Conservation (phyloP, 2,797 vertebrate species). For the Vultur gryphus region DNA sequence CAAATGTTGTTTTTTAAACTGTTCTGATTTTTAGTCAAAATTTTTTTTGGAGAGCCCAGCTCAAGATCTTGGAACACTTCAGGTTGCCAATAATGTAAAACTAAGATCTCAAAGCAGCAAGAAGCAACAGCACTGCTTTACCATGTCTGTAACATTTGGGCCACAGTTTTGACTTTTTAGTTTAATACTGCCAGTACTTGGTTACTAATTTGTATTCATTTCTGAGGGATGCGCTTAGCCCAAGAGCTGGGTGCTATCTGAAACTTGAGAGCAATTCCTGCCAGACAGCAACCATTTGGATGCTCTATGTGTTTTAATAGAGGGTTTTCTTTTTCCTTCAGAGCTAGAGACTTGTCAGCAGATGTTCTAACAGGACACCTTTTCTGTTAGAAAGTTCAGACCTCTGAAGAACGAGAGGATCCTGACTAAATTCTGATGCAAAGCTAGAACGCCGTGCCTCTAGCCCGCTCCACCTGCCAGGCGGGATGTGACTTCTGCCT, state of each 20-base stretch:
- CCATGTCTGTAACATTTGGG: background rate
- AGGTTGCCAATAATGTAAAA: slow-evolving; percentile 35
- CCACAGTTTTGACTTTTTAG: background rate
- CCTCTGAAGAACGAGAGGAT: background rate
- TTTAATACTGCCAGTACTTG: background rate
- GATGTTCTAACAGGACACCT: background rate
- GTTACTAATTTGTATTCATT: background rate
- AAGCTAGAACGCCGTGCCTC: background rate
- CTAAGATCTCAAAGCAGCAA: slow-evolving; percentile 11
- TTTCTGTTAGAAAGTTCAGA: background rate
- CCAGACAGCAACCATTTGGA: background rate
- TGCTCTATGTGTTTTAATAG: background rate
- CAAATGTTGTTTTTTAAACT: slow-evolving; percentile 63
- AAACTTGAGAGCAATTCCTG: background rate
- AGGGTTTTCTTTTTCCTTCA: background rate
- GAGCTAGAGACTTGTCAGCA: background rate
- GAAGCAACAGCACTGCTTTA: background rate
- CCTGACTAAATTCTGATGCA: background rate
- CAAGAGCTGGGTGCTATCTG: background rate
- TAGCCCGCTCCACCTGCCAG: background rate
- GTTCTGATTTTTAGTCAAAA: slow-evolving; percentile 55
- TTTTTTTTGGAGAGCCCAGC: slow-evolving; percentile 50
- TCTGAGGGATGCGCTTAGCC: background rate
- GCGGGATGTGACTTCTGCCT: background rate
- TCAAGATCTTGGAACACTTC: slow-evolving; percentile 22